Conservation (phyloP, 2,113 vertebrate species). For the Ranitomeya variabilis region DNA sequence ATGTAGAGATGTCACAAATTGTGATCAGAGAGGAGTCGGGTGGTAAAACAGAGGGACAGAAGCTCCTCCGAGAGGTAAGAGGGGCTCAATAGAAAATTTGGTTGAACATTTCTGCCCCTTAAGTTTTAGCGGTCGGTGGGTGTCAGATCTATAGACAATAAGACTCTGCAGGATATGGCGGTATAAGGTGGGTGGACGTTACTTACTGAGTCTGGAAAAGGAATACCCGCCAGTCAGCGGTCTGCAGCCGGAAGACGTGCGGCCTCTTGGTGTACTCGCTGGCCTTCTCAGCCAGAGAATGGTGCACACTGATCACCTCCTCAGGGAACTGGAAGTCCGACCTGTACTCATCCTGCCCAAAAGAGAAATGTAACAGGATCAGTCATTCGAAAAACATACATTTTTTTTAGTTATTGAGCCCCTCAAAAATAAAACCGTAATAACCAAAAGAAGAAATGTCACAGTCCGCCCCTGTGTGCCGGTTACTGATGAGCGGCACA, state of each 20-base stretch:
- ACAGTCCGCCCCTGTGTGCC: no score
- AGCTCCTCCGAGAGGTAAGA: no score
- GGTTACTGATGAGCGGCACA: no score
- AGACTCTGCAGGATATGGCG: no score
- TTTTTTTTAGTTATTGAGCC: not conserved
- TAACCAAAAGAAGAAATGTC: no score
- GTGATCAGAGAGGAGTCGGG: no score
- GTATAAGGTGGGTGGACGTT: not conserved
- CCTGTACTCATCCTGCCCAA: slow-evolving; percentile 73
- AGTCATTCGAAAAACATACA: not conserved
- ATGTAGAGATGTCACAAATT: no score
- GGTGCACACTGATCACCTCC: slow-evolving; percentile 86
- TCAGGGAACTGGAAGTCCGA: slow-evolving; percentile 73
- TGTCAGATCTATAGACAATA: no score
- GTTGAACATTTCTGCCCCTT: no score
- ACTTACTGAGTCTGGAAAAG: slow-evolving; percentile 90
- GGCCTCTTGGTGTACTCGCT: slow-evolving; percentile 86
- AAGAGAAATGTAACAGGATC: not conserved
- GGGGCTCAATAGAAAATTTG: no score
- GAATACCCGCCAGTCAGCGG: slow-evolving; percentile 87
- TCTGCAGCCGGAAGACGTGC: slow-evolving; percentile 87
- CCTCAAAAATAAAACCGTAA: not conserved
- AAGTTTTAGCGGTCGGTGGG: no score
- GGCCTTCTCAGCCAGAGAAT: slow-evolving; percentile 83
- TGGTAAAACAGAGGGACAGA: no score